Conservation (phyloP, 2,888 invertebrate genomes). For the Nasonia oneida region DNA sequence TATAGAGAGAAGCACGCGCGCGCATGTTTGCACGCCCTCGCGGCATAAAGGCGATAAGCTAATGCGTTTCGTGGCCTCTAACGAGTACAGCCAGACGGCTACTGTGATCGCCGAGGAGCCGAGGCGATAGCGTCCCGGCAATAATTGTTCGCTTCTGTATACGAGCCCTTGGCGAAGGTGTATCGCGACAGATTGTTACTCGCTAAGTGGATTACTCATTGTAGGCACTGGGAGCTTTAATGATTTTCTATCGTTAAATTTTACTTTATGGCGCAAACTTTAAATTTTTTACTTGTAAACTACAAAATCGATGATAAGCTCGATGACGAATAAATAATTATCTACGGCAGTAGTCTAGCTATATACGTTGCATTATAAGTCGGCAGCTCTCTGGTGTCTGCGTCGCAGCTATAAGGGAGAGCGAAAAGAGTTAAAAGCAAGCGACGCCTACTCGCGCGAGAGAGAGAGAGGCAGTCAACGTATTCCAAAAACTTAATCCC, state of each 20-base stretch:
- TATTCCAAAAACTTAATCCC: constrained; percentile 53
- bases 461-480: constrained; percentile 28
- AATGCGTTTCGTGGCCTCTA: constrained; percentile 75
- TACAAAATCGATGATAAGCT: background rate
- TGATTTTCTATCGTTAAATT: background rate
- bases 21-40: constrained; percentile 12
- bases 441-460: background rate
- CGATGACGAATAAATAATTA: background rate
- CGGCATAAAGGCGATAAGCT: constrained; percentile 73
- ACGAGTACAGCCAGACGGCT: constrained; percentile 63
- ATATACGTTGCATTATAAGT: too few relatives aligned
- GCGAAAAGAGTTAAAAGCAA: background rate
- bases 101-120: background rate
- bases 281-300: too few relatives aligned
- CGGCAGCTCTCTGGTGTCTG: background rate
- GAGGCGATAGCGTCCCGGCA: constrained; percentile 1
- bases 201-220: background rate
- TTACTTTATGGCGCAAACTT: too few relatives aligned
- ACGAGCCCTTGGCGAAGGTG: background rate
- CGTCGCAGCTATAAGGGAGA: background rate
- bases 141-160: constrained; percentile 9
- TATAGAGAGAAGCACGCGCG: background rate
- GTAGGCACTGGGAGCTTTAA: background rate
- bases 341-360: too few relatives aligned
- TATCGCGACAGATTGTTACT: constrained; percentile 6